Evolutionary conservation across 1,140 invertebrate species (phyloP), one percentile per base, ranked within the genome.

Genomic region (Monomorium pharaonis): DNA sequence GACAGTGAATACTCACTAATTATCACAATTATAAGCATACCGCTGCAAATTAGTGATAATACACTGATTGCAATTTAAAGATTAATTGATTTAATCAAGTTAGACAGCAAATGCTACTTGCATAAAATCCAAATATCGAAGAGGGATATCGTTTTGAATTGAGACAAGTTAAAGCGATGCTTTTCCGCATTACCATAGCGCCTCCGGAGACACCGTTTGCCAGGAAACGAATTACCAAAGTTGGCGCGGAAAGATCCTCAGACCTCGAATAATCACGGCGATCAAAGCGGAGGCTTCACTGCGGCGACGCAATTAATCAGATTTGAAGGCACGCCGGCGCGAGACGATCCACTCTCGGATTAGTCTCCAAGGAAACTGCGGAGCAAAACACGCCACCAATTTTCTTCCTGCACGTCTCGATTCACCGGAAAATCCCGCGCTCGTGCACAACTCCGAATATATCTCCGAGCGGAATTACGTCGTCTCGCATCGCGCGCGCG

Each of bases 241-340:
- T 63, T 77, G 16, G 24, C 24, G 56, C 42, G 18, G 16, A 44
- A 62, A 18, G 37, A 62, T 62, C 37, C 3, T 42, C 10, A 60
- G 37, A 9, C 24, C 3, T 18, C 24, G 58, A 44, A 44, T 77
- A 77, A 77, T 77, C 33, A 12, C 30, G 37, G 21, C 33, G 72
- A 75, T 75, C 75, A 77, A 47, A 77, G 56, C 12, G 42, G n/a
- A 63, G 18, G 24, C 58, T 27, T 21, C n/a, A 37, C 18, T 63
- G 37, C 37, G 56, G 56, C 74, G 56, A 62, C 37, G 56, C 58
- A 63, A 77, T 77, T 77, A 63, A 77, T 77, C 42, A 77, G 42
- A 47, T 77, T 63, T 47, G 75, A 77, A 63, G 58, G 42, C 58
- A 16, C 24, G 24, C 18, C 54, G 56, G 37, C 56, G 24, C 18